A percentile compares a stretch with the other conserved stretches of the same genome.
Evolutionary conservation across 1,140 invertebrate genomes (phyloP).

Genomic region (Grapholita molesta): DNA sequence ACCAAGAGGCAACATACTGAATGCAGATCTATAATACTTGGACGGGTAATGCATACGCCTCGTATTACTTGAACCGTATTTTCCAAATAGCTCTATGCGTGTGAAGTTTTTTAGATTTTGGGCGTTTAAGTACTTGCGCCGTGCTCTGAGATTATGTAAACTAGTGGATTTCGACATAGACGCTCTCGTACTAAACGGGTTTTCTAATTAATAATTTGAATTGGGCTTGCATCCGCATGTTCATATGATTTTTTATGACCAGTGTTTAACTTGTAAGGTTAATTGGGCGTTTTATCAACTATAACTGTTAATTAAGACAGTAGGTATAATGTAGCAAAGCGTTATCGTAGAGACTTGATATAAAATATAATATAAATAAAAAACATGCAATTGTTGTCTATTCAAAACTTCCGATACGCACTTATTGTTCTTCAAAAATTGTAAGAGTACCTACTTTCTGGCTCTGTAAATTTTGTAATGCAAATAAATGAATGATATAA

Average conservation of each 20-base stretch:
- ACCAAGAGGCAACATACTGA: background rate
- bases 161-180: slow-evolving; percentile 11
- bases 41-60: background rate
- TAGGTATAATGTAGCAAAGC: background rate
- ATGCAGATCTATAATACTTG: background rate
- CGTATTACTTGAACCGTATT: background rate
- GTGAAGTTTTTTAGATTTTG: background rate
- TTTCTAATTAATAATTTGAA: slow-evolving; percentile 17
- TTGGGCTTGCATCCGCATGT: slow-evolving; percentile 14
- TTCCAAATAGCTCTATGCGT: background rate
- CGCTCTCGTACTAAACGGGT: slow-evolving; percentile 9
- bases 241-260: background rate
- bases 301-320: background rate
- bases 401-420: too few relatives aligned
- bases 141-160: slow-evolving; percentile 17
- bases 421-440: background rate
- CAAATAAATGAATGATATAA: too few relatives aligned
- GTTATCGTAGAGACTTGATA: background rate
- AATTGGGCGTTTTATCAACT: slow-evolving; percentile 1
- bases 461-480: too few relatives aligned
- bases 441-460: too few relatives aligned
- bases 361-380: background rate
- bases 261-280: slow-evolving; percentile 3
- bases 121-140: background rate
- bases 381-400: background rate